Evolutionary conservation across 2,797 vertebrate genomes (phyloP), one percentile per base, ranked within the genome.

Genomic region (Micrastur ruficollis): DNA sequence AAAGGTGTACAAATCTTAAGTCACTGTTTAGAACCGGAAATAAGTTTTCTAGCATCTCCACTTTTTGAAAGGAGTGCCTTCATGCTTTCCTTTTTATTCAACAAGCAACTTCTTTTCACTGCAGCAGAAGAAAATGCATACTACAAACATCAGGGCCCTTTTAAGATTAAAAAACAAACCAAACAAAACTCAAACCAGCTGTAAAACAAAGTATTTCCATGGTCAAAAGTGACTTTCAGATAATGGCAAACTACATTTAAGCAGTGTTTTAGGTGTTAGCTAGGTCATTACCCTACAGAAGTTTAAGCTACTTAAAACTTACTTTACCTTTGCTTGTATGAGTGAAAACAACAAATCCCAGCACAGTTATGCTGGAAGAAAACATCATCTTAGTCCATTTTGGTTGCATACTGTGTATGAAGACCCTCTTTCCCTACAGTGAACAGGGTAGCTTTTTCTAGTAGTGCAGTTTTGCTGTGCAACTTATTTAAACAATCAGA

Each of bases 21-120:
- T 94, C 67, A 93, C 78, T 92, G 83, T 95, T 94, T 84, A 89
- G 88, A 95, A 84, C 90, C 68, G 78, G 74, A 71, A 86, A 59
- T 68, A 88, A 95, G 72, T 86, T 67, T 90, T 97, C 95, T 84
- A 81, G 96, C 84, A 47, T 91, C 80, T 94, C 92, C 85, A 63
- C 86, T 94, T 81, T 95, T 83, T 44, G 14, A 86, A 95, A 86
- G 74, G 95, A 97, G 66, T 67, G 92, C 95, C 81, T 97, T 98
- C 97, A 97, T 97, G 76, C 88, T 97, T 97, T 96, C 56, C 91
- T 98, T 97, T 89, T 94, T 78, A 94, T 93, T 96, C 86, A 96
- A 87, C 94, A 96, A 96, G 34, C 42, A 85, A 81, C 92, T 96
- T 86, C 66, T 96, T 86, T 97, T 70, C 87, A 96, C 89, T 87